Evolutionary conservation across 2,797 vertebrate genomes (phyloP).

Genomic region (Eospalax fontanierii): DNA sequence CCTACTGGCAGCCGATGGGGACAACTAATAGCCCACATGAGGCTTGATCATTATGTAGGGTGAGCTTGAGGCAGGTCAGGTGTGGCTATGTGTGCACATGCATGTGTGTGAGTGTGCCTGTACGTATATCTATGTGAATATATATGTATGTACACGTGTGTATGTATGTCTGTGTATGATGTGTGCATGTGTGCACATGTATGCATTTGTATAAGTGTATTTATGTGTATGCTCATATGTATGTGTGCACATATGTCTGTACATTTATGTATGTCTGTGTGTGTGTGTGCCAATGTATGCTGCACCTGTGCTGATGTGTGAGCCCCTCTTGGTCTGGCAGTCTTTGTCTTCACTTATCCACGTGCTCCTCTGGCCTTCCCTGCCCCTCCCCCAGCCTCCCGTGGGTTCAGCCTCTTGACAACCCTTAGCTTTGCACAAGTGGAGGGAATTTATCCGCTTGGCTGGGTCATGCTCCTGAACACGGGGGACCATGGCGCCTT

Average conservation of each 20-base stretch:
- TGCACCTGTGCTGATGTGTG: neutral
- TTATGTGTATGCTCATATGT: neutral
- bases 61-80: neutral
- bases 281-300: neutral
- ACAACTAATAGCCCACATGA: neutral
- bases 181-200: neutral
- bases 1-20: neutral
- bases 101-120: neutral
- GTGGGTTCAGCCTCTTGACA: constrained; percentile 48
- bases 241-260: too few relatives aligned
- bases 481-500: constrained; percentile 80
- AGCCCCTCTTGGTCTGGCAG: neutral
- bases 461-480: constrained; percentile 58
- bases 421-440: neutral
- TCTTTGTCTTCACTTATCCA: neutral
- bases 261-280: too few relatives aligned
- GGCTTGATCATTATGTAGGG: neutral
- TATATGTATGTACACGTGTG: too few relatives aligned
- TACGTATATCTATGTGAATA: neutral
- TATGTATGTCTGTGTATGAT: too few relatives aligned
- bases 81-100: neutral
- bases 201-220: neutral
- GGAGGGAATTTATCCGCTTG: constrained; percentile 68
- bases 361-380: neutral
- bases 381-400: neutral